These are phyloP conservation scores for Scarus forsteni DNA, from an alignment of 2,797 vertebrate species.

Conservation along the genomic window DNA sequence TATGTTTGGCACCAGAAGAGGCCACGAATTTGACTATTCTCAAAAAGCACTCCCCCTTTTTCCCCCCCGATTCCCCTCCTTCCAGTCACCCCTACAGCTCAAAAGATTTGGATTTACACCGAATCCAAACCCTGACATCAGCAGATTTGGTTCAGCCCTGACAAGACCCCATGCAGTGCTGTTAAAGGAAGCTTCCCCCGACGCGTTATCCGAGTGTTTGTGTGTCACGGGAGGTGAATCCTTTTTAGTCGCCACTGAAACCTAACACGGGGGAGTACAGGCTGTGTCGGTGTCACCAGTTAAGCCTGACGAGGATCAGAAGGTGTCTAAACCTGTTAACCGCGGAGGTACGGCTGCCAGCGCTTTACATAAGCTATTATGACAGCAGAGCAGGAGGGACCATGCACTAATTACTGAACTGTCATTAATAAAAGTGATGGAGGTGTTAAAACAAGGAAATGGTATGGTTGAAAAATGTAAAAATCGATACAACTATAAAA, in stretches of 20 bases:
- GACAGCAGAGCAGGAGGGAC: slow-evolving; percentile 34
- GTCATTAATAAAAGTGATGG: no score
- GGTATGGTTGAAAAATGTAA: no score
- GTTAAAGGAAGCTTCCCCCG: slow-evolving; percentile 29
- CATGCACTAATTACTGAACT: not conserved
- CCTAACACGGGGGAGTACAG: slow-evolving; percentile 22
- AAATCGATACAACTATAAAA: no score
- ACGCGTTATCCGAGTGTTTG: slow-evolving; percentile 41
- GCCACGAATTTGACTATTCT: not conserved
- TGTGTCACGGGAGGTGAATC: slow-evolving; percentile 65
- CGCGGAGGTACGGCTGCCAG: slow-evolving; percentile 46
- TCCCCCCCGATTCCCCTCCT: not conserved
- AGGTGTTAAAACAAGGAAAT: no score
- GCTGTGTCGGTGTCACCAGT: slow-evolving; percentile 57
- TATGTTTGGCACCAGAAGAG: not conserved
- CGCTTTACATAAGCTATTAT: slow-evolving; percentile 62
- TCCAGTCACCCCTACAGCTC: not conserved
- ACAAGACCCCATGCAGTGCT: slow-evolving; percentile 4
- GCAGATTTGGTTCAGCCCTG: slow-evolving; percentile 17
- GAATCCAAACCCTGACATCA: slow-evolving; percentile 6
- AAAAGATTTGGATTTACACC: not conserved
- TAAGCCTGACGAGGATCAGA: slow-evolving; percentile 64
- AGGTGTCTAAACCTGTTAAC: slow-evolving; percentile 76
- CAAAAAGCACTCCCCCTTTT: not conserved
- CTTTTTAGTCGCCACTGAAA: slow-evolving; percentile 41